Conservation (phyloP, 2,888 invertebrate species). For the Caenorhabditis panamensis region DNA sequence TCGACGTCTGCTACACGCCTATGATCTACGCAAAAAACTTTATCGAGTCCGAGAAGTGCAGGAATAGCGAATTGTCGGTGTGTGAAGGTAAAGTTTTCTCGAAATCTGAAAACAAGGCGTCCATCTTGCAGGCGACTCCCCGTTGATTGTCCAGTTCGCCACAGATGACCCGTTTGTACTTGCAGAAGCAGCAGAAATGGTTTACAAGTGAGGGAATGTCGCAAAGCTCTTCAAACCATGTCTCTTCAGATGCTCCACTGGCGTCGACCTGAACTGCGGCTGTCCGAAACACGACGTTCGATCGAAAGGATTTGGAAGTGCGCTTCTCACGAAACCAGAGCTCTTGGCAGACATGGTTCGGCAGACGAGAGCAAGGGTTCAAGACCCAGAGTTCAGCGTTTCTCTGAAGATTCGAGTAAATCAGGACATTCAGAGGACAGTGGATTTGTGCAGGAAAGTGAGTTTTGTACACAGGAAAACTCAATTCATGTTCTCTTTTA, state of each 20-base stretch:
- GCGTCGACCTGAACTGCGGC: slow-evolving; percentile 96
- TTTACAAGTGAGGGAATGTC: slow-evolving; percentile 85
- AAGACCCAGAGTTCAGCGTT: slow-evolving; percentile 86
- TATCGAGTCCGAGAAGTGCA: slow-evolving; percentile 90
- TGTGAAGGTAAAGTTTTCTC: slow-evolving; percentile 78
- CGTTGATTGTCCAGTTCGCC: slow-evolving; percentile 95
- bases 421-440: slow-evolving; percentile 86
- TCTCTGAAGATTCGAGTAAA: slow-evolving; percentile 93
- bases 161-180: slow-evolving; percentile 90
- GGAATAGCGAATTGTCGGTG: slow-evolving; percentile 84
- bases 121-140: slow-evolving; percentile 86
- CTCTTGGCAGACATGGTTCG: slow-evolving; percentile 88
- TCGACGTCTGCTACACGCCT: slow-evolving; percentile 93
- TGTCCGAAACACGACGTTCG: slow-evolving; percentile 88
- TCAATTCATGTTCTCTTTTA: not conserved
- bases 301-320: slow-evolving; percentile 71
- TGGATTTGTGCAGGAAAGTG: slow-evolving; percentile 85
- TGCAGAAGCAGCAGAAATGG: slow-evolving; percentile 89
- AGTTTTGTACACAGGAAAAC: not conserved
- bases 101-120: not conserved
- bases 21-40: slow-evolving; percentile 97
- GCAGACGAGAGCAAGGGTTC: slow-evolving; percentile 87
- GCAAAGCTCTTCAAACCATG: not conserved
- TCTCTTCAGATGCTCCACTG: slow-evolving; percentile 87
- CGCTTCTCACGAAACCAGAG: slow-evolving; percentile 85